phyloP scores from a whole-genome alignment of 1,140 invertebrate genomes.

The Eciton burchellii region DNA sequence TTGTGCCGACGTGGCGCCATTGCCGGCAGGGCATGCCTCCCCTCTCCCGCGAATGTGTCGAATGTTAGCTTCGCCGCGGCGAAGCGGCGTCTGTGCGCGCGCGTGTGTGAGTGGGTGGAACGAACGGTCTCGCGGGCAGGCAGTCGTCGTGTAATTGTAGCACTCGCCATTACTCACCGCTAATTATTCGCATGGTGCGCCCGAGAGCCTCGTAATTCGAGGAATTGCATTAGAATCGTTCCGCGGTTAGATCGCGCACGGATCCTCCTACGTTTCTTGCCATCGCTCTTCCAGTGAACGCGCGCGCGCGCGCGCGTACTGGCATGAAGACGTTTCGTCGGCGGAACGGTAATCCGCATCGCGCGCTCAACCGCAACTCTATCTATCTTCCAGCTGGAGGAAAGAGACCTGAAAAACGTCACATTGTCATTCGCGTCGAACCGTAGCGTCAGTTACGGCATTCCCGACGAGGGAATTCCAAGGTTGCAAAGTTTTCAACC shows the following conservation, averaged over 20 bases:
- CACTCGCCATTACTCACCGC: constrained; percentile 56
- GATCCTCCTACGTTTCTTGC: constrained; percentile 35
- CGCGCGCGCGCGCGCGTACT: not conserved
- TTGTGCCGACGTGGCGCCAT: constrained; percentile 52
- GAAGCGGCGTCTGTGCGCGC: not conserved
- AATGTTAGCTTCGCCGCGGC: constrained; percentile 36
- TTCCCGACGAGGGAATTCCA: constrained; percentile 6
- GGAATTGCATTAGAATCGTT: constrained; percentile 59
- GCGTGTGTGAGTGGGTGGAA: not conserved
- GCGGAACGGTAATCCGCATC: constrained; percentile 30
- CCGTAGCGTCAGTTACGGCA: constrained; percentile 26
- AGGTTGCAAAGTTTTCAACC: not conserved
- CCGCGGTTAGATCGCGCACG: constrained; percentile 42
- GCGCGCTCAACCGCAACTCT: constrained; percentile 17
- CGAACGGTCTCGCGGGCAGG: not conserved
- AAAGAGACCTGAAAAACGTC: not conserved
- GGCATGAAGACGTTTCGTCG: not conserved
- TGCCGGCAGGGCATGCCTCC: not conserved
- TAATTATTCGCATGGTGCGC: constrained; percentile 59
- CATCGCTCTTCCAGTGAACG: constrained; percentile 14
- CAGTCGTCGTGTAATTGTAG: constrained; percentile 51
- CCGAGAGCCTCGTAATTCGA: constrained; percentile 55
- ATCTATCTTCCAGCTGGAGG: not conserved
- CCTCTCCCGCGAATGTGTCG: constrained; percentile 16
- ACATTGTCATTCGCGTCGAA: constrained; percentile 8